Base-by-base conservation (phyloP, 2,113 vertebrate species). In the Danionella cerebrum region DNA sequence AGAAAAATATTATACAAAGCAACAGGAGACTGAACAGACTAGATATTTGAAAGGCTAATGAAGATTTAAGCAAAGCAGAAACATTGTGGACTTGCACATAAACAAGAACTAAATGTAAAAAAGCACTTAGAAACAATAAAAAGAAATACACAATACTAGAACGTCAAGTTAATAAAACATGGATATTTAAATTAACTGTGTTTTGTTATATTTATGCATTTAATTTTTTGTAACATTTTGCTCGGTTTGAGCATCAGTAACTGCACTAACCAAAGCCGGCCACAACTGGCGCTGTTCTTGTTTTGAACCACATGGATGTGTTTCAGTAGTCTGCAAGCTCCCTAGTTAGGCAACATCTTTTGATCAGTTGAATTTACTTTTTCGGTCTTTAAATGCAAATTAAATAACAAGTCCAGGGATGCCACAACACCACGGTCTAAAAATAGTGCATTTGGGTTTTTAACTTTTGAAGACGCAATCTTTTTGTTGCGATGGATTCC, bases 401-500 rank as follows among this genome's bases (percentile, higher is more conserved):
- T 58, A 58, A 18, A 6, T 27, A 8, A 41, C 10, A 4, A 6
- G 11, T 16, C 9, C 5, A 24, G 25, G 6, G 1, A 42, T 2
- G 2, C 36, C 22, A 9, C 24, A 2, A 59, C 16, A 42, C 24
- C 14, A 2, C 54, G 24, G n/a, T 39, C 44, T 58, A 24, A 5
- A 71, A 24, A 18, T 19, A 19, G 5, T 14, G 9, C 45, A 7
- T 11, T 8, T 12, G 5, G 51, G 29, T 65, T n/a, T n/a, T n/a
- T n/a, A n/a, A n/a, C n/a, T n/a, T n/a, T n/a, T 65, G 55, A 27
- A 36, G 16, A 22, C 21, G 9, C 22, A 44, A 21, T 24, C 45
- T 5, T 59, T 85, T 88, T 88, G 84, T 88, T 85, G 83, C 87
- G 86, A 87, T 54, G 67, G 76, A 71, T 79, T 71, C 73, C 70